phyloP scores from a whole-genome alignment of 2,888 invertebrate genomes.

The Ashinkailepas kermadecensis region DNA sequence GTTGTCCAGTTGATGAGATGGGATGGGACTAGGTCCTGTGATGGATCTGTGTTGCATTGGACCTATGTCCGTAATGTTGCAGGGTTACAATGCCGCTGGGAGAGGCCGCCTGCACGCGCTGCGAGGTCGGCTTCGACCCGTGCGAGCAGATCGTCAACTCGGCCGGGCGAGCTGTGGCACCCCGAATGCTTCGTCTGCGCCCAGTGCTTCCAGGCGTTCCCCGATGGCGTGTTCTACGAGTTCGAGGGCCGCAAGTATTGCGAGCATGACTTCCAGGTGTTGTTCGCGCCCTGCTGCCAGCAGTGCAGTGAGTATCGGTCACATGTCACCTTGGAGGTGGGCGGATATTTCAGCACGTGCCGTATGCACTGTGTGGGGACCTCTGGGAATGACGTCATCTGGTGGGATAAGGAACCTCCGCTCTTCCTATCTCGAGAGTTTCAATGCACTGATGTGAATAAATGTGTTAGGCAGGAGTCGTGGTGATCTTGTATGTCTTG shows the following conservation, averaged over 20 bases:
- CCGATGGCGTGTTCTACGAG: slow-evolving; percentile 96
- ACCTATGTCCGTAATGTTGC: not conserved
- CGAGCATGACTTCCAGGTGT: slow-evolving; percentile 95
- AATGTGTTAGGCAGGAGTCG: too few species aligned
- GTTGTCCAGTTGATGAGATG: too few species aligned
- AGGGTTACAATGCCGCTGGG: slow-evolving; percentile 64
- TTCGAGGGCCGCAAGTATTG: slow-evolving; percentile 99
- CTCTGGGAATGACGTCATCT: too few species aligned
- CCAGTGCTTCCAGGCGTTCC: slow-evolving; percentile 96
- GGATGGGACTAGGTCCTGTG: too few species aligned
- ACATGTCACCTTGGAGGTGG: too few species aligned
- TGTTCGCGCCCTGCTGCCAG: slow-evolving; percentile 82
- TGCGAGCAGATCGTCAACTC: slow-evolving; percentile 99
- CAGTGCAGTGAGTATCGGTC: slow-evolving; percentile 57
- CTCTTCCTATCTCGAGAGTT: too few species aligned
- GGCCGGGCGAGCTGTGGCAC: slow-evolving; percentile 97
- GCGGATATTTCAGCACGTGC: too few species aligned
- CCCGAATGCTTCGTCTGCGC: slow-evolving; percentile 99
- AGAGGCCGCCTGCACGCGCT: slow-evolving; percentile 89
- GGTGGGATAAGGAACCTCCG: too few species aligned
- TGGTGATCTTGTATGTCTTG: too few species aligned
- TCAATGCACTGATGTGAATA: too few species aligned
- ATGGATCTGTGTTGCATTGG: too few species aligned
- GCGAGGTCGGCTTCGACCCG: slow-evolving; percentile 90
- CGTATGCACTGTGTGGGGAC: too few species aligned